These are phyloP conservation scores for Xiphias gladius DNA, from an alignment of 2,113 vertebrate species.

Conservation along the genomic window DNA sequence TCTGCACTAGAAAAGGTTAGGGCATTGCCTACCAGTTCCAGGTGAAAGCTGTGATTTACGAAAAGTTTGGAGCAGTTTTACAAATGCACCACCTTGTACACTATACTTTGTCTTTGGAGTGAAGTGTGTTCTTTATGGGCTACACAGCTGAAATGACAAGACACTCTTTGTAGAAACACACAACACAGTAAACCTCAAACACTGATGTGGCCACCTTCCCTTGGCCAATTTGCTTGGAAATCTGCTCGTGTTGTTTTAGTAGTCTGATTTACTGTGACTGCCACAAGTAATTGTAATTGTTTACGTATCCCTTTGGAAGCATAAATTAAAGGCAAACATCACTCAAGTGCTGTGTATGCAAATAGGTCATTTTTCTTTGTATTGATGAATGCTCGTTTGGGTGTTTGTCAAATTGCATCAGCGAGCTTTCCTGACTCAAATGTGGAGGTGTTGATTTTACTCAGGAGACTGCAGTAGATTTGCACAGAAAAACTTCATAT, in stretches of 20 bases:
- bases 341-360: conserved; percentile 63
- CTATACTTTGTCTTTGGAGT: conserved; percentile 34
- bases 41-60: conserved; percentile 71
- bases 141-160: conserved; percentile 50
- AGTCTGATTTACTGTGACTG: conserved; percentile 73
- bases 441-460: conserved; percentile 47
- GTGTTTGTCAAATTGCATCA: conserved; percentile 32
- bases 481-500: conserved; percentile 40
- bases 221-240: conserved; percentile 77
- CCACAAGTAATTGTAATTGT: conserved; percentile 77
- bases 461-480: conserved; percentile 48
- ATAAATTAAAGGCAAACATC: conserved; percentile 74
- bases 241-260: conserved; percentile 71
- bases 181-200: conserved; percentile 50
- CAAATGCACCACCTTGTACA: conserved; percentile 50
- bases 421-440: conserved; percentile 37
- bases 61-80: conserved; percentile 66
- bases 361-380: conserved; percentile 44
- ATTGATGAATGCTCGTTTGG: conserved; percentile 54
- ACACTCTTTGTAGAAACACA: conserved; percentile 27
- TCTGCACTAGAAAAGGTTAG: conserved; percentile 63
- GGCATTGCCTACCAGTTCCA: conserved; percentile 44
- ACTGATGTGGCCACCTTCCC: conserved; percentile 65
- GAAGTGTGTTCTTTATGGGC: conserved; percentile 61
- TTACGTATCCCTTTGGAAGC: conserved; percentile 69